A percentile compares a stretch with the other conserved stretches of the same genome.
Evolutionary conservation across 2,797 vertebrate genomes (phyloP).

Genomic region (Forpus xanthops): DNA sequence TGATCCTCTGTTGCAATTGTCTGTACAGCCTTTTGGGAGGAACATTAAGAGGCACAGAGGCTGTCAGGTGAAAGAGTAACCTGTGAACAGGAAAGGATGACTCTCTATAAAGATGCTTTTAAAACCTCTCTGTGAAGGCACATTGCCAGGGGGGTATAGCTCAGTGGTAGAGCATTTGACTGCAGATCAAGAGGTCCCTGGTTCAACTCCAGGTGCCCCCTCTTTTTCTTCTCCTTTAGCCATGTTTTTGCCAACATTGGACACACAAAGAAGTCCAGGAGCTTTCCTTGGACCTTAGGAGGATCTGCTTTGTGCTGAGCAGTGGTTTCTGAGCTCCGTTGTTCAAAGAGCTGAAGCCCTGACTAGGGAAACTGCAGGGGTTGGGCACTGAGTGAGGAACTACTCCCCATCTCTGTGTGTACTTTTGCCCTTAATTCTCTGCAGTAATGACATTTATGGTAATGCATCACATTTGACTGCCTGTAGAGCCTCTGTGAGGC

Average conservation of each 20-base stretch:
- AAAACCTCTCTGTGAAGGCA: neutral
- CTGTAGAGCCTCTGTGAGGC: neutral
- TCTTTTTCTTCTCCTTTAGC: too few relatives aligned
- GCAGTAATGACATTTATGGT: neutral
- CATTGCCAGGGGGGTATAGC: slow-evolving; percentile 4
- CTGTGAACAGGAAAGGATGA: too few relatives aligned
- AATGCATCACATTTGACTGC: neutral
- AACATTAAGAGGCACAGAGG: neutral
- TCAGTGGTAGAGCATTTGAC: slow-evolving; percentile 65
- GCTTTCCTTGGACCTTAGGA: neutral
- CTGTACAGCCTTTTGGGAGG: neutral
- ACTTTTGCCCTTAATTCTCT: accelerated
- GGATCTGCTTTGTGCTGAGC: neutral
- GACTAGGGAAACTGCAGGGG: too few relatives aligned
- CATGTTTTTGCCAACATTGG: neutral
- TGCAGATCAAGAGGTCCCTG: slow-evolving; percentile 62
- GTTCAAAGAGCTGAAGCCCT: too few relatives aligned
- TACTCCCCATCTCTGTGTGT: accelerated
- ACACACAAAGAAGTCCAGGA: neutral
- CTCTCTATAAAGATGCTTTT: neutral
- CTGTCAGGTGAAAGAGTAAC: neutral
- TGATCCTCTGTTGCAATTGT: neutral
- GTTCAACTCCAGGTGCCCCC: slow-evolving; percentile 49
- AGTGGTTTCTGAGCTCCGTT: accelerated
- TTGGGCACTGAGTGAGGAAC: neutral